These are phyloP conservation scores for Pseudoatta argentina DNA, from an alignment of 1,140 invertebrate species.

Conservation along the genomic window DNA sequence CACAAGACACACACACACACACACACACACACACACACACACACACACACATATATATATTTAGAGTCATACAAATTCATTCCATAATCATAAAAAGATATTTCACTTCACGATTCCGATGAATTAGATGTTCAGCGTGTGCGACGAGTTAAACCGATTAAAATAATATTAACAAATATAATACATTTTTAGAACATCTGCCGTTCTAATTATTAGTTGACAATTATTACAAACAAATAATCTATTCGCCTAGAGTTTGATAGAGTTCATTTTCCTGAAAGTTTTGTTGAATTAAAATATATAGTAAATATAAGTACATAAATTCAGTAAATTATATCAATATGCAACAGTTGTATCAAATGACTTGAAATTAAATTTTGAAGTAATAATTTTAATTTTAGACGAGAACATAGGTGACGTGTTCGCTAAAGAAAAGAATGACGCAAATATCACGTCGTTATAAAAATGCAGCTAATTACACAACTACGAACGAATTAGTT, in stretches of 20 bases:
- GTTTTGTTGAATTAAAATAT: neutral
- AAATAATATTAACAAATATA: constrained; percentile 20
- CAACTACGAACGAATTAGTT: constrained; percentile 54
- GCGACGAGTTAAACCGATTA: neutral
- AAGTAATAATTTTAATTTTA: neutral
- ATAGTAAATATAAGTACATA: neutral
- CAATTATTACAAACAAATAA: constrained; percentile 5
- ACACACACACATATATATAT: too few species aligned
- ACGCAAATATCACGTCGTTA: constrained; percentile 23
- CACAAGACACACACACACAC: too few species aligned
- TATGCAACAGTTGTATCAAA: neutral
- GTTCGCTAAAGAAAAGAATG: constrained; percentile 3
- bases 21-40: too few species aligned
- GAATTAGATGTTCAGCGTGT: constrained; percentile 9
- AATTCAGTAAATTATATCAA: neutral
- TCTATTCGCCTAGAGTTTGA: neutral
- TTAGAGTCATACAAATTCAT: too few species aligned
- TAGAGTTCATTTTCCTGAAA: neutral
- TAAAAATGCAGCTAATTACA: constrained; percentile 54
- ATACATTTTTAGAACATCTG: neutral
- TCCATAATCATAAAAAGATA: constrained; percentile 9
- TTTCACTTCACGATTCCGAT: neutral
- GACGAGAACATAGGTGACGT: too few species aligned
- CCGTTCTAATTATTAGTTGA: neutral
- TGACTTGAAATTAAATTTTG: neutral